Percentiles rank a stretch among this genome's conserved stretches.
Evolutionary conservation across 2,113 vertebrate species (phyloP).

Genomic region (Emberiza fucata): DNA sequence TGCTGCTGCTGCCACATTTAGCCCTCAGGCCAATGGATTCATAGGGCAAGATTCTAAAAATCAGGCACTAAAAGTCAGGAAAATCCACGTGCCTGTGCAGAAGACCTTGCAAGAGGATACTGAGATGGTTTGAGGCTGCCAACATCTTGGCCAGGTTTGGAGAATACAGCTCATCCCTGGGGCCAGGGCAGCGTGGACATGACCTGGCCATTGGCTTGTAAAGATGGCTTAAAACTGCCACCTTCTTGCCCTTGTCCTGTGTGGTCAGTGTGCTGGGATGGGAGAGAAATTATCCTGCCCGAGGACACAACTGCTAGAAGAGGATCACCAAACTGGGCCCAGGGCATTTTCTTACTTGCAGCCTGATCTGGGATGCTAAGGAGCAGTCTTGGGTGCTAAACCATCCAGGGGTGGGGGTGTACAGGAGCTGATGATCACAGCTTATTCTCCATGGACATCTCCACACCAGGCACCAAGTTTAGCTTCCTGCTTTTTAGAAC

Average conservation of each 20-base stretch:
- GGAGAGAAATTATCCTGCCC: not conserved
- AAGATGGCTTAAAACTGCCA: not conserved
- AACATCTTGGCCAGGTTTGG: not conserved
- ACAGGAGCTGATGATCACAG: not conserved
- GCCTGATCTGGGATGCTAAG: not conserved
- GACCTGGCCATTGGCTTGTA: not conserved
- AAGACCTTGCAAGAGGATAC: not conserved
- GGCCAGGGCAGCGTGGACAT: not conserved
- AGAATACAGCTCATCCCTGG: not conserved
- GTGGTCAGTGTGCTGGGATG: not conserved
- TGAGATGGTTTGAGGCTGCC: not conserved
- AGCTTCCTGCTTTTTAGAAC: not conserved
- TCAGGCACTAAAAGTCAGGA: not conserved
- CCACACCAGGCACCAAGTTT: not conserved
- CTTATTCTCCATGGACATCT: not conserved
- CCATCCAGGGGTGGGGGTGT: not conserved
- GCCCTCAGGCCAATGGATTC: fast-evolving
- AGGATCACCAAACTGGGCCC: not conserved
- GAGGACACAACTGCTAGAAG: not conserved
- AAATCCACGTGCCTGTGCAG: not conserved
- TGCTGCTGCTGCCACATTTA: not conserved
- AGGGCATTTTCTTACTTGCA: not conserved
- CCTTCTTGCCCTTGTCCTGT: not conserved
- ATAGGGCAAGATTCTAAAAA: not conserved
- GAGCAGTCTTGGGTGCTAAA: not conserved